Evolutionary conservation across 2,797 vertebrate species (phyloP).

Genomic region (Anableps anableps): DNA sequence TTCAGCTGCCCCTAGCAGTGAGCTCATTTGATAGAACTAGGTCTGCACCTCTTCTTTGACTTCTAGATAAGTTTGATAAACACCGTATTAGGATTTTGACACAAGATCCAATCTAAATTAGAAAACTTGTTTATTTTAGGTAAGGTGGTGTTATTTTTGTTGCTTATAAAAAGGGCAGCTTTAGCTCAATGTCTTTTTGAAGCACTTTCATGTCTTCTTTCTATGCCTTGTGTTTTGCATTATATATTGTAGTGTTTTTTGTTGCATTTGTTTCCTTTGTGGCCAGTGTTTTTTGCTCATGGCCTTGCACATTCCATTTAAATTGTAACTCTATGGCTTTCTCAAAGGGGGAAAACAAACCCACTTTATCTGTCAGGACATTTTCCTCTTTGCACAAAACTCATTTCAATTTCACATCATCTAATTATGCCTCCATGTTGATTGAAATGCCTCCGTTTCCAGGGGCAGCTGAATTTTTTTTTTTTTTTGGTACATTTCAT

Average conservation of each 20-base stretch:
- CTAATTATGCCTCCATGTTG: slow-evolving; percentile 70
- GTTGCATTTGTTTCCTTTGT: slow-evolving; percentile 22
- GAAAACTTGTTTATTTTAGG: slow-evolving; percentile 42
- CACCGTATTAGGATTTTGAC: slow-evolving; percentile 25
- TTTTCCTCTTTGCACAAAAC: slow-evolving; percentile 66
- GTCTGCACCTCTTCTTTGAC: slow-evolving; percentile 40
- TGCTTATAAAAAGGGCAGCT: slow-evolving; percentile 22
- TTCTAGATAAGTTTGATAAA: slow-evolving; percentile 22
- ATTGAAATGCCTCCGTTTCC: slow-evolving; percentile 75
- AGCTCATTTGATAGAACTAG: slow-evolving; percentile 50
- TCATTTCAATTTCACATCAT: slow-evolving; percentile 76
- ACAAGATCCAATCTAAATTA: slow-evolving; percentile 33
- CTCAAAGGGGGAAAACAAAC: slow-evolving; percentile 68
- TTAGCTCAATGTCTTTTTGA: slow-evolving; percentile 27
- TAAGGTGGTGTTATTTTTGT: slow-evolving; percentile 45
- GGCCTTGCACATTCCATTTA: slow-evolving; percentile 56
- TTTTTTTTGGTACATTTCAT: slow-evolving; percentile 40
- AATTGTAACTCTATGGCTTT: slow-evolving; percentile 46
- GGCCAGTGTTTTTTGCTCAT: slow-evolving; percentile 36
- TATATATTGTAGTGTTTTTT: slow-evolving; percentile 13
- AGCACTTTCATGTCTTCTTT: slow-evolving; percentile 7
- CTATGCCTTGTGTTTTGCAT: slow-evolving; percentile 9
- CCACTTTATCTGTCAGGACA: slow-evolving; percentile 70
- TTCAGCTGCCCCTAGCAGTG: slow-evolving; percentile 49
- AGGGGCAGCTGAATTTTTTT: slow-evolving; percentile 33